Evolutionary conservation across 2,888 invertebrate species (phyloP), one percentile per base, ranked within the genome.

Genomic region (Siphonodentalium dalli): DNA sequence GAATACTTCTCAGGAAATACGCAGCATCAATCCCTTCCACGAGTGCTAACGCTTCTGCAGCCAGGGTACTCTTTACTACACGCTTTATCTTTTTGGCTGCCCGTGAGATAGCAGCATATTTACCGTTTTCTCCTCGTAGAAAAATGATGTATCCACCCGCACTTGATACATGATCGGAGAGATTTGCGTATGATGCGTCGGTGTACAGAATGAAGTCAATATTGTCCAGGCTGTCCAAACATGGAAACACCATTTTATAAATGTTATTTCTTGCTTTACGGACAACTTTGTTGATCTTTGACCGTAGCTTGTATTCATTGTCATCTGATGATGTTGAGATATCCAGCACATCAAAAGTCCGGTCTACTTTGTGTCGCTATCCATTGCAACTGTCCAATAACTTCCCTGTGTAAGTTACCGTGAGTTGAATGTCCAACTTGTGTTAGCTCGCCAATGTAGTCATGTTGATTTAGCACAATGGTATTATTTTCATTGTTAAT

Each of bases 141-240:
- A 58, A 55, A 23, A 58, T 34, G 11, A 57, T 18, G 37, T 47
- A 38, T 18, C 49, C 55, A 28, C 53, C 51, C 26, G 45, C 46
- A 48, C 46, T 58, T 18, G 47, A 46, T 9, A 55, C 39, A 38
- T 58, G 50, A 44, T 58, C 60, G 35, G 51, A 33, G 27, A 64
- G 33, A 47, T 64, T 65, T 1, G 58, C 62, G 47, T 47, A 54
- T 11, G 60, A 53, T 20, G 65, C 62, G 55, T 64, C 59, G 31
- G 43, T 54, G 24, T 21, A 54, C 9, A 57, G 15, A 9, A 58
- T 18, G 2, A 64, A 34, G 29, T 48, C 54, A 4, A 54, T 15
- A 9, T 15, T 34, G n/a, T 49, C 48, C 5, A 28, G 27, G 33
- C 42, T 34, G 11, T 41, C 49, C 20, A 59, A 24, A 21, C 42